These are phyloP conservation scores for Myotis daubentonii DNA, from an alignment of 2,797 vertebrate species.

Conservation along the genomic window DNA sequence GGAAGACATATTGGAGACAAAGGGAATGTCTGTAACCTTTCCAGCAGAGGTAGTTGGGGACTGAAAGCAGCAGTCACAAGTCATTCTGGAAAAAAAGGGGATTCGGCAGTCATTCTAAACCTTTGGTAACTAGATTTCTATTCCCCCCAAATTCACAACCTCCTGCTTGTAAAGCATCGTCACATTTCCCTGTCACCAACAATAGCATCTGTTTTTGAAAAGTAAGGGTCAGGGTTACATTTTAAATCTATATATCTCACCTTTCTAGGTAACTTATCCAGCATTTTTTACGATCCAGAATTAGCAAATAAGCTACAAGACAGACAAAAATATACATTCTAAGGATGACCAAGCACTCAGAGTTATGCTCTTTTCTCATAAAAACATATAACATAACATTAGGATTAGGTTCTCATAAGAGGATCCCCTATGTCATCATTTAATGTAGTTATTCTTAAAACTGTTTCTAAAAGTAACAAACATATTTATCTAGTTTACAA, in stretches of 20 bases:
- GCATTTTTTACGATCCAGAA: slow-evolving; percentile 38
- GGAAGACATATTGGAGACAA: slow-evolving; percentile 26
- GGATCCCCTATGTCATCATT: neutral
- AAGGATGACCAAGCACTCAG: slow-evolving; percentile 33
- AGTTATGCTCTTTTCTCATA: neutral
- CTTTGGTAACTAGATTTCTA: slow-evolving; percentile 21
- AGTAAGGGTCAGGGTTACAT: neutral
- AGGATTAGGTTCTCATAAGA: slow-evolving; percentile 13
- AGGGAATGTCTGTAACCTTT: slow-evolving; percentile 10
- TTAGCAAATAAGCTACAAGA: slow-evolving; percentile 44
- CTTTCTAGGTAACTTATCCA: slow-evolving; percentile 51
- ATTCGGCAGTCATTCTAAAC: slow-evolving; percentile 28
- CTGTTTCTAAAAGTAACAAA: slow-evolving; percentile 45
- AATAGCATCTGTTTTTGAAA: slow-evolving; percentile 1
- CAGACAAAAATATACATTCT: neutral
- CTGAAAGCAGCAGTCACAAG: neutral
- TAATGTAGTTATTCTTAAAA: slow-evolving; percentile 22
- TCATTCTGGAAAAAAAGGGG: slow-evolving; percentile 49
- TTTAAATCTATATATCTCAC: neutral
- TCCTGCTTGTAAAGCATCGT: neutral
- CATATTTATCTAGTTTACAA: slow-evolving; percentile 63
- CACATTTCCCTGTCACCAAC: neutral
- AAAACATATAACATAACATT: slow-evolving; percentile 18
- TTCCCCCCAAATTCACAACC: neutral
- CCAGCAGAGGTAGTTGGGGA: neutral